Evolutionary conservation across 2,113 vertebrate genomes (phyloP).

Genomic region (Amphilophus citrinellus): DNA sequence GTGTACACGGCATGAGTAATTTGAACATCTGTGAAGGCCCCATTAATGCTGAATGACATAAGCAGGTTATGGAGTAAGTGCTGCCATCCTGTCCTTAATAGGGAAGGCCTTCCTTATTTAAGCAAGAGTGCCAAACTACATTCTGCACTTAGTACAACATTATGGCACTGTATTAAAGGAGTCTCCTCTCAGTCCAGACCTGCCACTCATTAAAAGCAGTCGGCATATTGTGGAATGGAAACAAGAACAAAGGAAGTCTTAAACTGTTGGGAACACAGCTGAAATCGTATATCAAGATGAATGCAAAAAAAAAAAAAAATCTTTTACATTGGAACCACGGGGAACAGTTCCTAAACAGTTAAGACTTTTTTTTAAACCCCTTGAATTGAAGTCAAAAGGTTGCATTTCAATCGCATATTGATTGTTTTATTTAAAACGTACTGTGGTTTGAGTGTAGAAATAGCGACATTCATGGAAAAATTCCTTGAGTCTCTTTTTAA

Average conservation of each 20-base stretch:
- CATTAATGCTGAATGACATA: not conserved
- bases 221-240: not conserved
- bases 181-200: not conserved
- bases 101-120: not conserved
- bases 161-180: not conserved
- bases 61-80: not conserved
- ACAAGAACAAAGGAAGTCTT: not conserved
- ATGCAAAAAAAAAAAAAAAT: not conserved
- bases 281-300: not conserved
- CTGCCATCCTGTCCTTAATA: not conserved
- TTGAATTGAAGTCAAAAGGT: not conserved
- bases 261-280: not conserved
- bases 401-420: not conserved
- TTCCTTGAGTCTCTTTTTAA: not conserved
- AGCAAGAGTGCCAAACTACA: not conserved
- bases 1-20: not conserved
- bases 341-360: not conserved
- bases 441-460: not conserved
- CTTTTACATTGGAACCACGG: not conserved
- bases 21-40: not conserved
- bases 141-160: fast-evolving
- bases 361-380: fast-evolving
- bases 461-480: not conserved
- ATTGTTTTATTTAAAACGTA: not conserved
- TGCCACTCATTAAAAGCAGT: not conserved